Conservation (phyloP, 2,113 vertebrate genomes). For the Turnix velox region DNA sequence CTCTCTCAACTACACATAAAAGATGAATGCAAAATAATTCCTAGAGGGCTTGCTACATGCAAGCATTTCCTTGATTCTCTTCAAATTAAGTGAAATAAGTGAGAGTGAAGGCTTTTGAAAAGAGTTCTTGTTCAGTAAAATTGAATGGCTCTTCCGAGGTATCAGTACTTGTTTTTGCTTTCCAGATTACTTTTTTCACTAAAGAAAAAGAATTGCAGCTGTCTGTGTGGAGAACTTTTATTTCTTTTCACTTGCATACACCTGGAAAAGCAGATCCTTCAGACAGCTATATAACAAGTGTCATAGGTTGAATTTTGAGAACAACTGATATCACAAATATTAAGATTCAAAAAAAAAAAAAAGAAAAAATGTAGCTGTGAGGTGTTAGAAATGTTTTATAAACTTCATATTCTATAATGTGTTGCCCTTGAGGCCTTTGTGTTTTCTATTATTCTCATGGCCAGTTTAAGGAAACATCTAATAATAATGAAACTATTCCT, state of each 20-base stretch:
- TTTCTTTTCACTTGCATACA: background rate
- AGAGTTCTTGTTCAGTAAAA: background rate
- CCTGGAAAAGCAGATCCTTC: background rate
- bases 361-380: background rate
- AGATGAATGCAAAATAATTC: background rate
- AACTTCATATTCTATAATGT: background rate
- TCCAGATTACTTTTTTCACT: background rate
- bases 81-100: background rate
- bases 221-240: background rate
- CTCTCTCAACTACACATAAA: background rate
- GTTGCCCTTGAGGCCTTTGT: background rate
- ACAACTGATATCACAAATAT: background rate
- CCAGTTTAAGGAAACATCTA: background rate
- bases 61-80: background rate
- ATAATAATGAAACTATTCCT: background rate
- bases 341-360: background rate
- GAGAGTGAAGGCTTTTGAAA: background rate
- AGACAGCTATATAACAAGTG: background rate
- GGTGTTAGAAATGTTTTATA: background rate
- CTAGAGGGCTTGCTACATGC: background rate
- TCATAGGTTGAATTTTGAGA: background rate
- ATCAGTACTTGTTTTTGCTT: background rate
- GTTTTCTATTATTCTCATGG: background rate
- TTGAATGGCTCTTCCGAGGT: background rate
- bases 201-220: background rate